Evolutionary conservation across 2,888 invertebrate species (phyloP).

Genomic region (Leucania comma): DNA sequence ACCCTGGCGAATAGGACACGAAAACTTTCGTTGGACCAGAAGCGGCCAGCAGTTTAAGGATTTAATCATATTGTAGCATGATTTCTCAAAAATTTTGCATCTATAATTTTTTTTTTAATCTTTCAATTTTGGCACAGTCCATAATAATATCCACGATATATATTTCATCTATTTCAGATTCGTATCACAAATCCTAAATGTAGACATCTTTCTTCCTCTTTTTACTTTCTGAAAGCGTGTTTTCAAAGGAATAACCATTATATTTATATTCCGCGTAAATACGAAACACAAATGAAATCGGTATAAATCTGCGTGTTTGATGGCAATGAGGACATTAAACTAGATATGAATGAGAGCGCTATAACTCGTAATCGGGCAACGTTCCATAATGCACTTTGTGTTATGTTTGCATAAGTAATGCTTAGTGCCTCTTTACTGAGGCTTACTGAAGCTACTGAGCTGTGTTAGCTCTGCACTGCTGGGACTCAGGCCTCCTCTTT

Average conservation of each 20-base stretch:
- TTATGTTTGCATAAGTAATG: conserved; percentile 50
- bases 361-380: conserved; percentile 55
- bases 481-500: no score
- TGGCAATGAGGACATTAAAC: conserved; percentile 53
- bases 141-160: no score
- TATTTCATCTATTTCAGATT: not conserved
- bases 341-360: conserved; percentile 52
- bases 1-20: no score
- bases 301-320: conserved; percentile 60
- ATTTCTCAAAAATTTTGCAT: no score
- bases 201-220: not conserved
- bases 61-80: no score
- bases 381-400: conserved; percentile 53
- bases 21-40: no score
- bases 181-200: not conserved
- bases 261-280: conserved; percentile 49
- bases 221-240: not conserved
- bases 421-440: conserved; percentile 22
- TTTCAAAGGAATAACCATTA: conserved; percentile 24
- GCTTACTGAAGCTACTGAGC: not conserved
- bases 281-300: conserved; percentile 51
- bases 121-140: no score
- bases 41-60: no score
- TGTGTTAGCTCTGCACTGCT: conserved; percentile 9
- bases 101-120: no score